phyloP scores from a whole-genome alignment of 2,797 vertebrate species.

The Galago senegalensis region DNA sequence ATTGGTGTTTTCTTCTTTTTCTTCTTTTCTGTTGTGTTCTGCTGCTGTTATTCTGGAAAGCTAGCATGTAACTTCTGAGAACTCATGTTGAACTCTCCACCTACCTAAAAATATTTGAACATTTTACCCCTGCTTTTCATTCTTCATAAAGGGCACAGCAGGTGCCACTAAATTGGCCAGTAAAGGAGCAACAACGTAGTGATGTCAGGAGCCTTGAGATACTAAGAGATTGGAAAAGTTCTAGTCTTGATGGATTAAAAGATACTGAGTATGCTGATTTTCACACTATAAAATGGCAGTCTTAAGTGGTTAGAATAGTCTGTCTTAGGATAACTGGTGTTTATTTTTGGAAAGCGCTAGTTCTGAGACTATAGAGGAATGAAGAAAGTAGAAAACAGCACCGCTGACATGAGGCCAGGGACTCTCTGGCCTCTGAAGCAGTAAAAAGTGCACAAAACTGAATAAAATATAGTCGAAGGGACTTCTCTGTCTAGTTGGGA shows the following conservation, averaged over 20 bases:
- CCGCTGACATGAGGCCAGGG: not conserved
- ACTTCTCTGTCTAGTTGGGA: not conserved
- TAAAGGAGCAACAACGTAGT: not conserved
- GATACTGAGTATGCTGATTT: not conserved
- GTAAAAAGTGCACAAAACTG: rapidly evolving
- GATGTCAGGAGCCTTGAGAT: not conserved
- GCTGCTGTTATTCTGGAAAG: not conserved
- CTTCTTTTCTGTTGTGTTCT: not conserved
- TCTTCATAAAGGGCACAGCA: not conserved
- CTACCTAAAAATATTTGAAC: not conserved
- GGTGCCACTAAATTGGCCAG: no score
- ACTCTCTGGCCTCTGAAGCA: not conserved
- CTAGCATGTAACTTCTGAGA: not conserved
- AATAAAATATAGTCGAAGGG: not conserved
- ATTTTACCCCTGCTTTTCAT: no score
- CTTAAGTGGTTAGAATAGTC: not conserved
- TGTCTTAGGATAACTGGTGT: not conserved
- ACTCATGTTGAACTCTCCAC: not conserved
- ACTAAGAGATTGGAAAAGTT: not conserved
- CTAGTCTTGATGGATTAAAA: not conserved
- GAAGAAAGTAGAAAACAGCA: not conserved
- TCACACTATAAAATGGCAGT: not conserved
- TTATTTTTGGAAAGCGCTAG: not conserved
- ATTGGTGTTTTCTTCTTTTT: not conserved
- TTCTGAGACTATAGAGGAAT: not conserved